These are phyloP conservation scores for Parotocinclus haroldoi DNA, from an alignment of 2,797 vertebrate species.

Conservation along the genomic window DNA sequence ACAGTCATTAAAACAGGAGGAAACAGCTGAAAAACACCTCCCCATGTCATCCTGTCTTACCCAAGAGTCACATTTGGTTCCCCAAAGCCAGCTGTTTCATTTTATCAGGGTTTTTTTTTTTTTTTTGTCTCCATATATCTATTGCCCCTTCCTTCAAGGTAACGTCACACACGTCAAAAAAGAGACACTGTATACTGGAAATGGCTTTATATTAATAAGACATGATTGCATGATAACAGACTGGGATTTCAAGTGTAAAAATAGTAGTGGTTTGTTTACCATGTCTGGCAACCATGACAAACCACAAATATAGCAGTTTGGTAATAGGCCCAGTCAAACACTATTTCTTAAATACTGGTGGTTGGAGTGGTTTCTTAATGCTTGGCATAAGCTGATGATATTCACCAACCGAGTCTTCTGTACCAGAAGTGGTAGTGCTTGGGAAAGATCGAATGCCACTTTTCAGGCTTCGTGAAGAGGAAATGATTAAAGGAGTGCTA, in stretches of 20 bases:
- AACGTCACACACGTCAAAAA: background rate
- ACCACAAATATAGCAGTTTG: slow-evolving; percentile 17
- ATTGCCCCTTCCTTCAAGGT: background rate
- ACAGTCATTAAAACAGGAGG: too few species aligned
- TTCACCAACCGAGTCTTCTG: background rate
- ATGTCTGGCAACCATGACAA: slow-evolving; percentile 18
- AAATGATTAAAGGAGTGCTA: too few species aligned
- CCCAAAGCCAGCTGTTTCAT: slow-evolving; percentile 38
- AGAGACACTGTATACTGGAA: background rate
- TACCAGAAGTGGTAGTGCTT: too few species aligned
- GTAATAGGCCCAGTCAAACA: background rate
- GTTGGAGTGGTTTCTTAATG: slow-evolving; percentile 11
- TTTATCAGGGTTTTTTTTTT: slow-evolving; percentile 13
- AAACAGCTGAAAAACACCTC: too few species aligned
- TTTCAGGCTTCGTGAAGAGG: too few species aligned
- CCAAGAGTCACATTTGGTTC: slow-evolving; percentile 35
- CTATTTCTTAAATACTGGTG: slow-evolving; percentile 18
- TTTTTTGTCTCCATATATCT: slow-evolving; percentile 14
- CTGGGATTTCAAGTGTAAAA: background rate
- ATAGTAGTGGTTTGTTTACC: slow-evolving; percentile 6
- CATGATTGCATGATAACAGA: slow-evolving; percentile 5
- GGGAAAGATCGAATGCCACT: too few species aligned
- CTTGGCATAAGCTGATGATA: background rate
- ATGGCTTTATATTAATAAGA: background rate
- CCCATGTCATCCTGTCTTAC: slow-evolving; percentile 13